phyloP scores from a whole-genome alignment of 2,797 vertebrate genomes.

The Fistularia tabacaria region DNA sequence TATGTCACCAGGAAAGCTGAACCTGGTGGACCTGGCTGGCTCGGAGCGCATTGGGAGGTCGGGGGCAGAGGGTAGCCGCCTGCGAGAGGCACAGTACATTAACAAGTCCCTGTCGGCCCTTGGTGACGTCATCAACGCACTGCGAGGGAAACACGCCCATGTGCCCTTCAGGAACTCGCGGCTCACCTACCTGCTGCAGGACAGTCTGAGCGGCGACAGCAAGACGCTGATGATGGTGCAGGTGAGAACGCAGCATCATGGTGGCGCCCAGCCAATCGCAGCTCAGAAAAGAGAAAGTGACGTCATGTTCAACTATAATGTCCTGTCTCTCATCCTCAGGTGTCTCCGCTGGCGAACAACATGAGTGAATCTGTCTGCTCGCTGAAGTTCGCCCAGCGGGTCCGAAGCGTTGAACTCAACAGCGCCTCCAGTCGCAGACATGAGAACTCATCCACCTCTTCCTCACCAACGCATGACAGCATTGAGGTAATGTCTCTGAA shows the following conservation, averaged over 20 bases:
- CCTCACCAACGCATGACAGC: constrained; percentile 83
- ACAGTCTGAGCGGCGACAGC: constrained; percentile 93
- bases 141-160: constrained; percentile 86
- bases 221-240: constrained; percentile 98
- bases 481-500: constrained; percentile 76
- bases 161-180: constrained; percentile 97
- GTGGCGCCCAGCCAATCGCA: neutral
- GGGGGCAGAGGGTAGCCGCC: constrained; percentile 87
- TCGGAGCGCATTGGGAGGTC: constrained; percentile 92
- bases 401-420: constrained; percentile 88
- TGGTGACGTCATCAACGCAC: constrained; percentile 90
- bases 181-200: constrained; percentile 96
- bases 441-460: constrained; percentile 86
- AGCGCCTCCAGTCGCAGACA: constrained; percentile 67
- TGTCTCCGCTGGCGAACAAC: constrained; percentile 86
- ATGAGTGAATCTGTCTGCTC: constrained; percentile 92
- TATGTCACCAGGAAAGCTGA: constrained; percentile 83
- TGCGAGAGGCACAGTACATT: constrained; percentile 94
- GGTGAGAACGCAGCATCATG: constrained; percentile 67
- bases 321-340: constrained; percentile 63
- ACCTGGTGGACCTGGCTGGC: constrained; percentile 94
- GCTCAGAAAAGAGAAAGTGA: too few relatives aligned
- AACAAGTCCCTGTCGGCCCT: constrained; percentile 92
- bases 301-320: too few relatives aligned
- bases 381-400: constrained; percentile 94